These are phyloP conservation scores for Catagonus wagneri DNA, from an alignment of 2,113 vertebrate species.

Conservation along the genomic window DNA sequence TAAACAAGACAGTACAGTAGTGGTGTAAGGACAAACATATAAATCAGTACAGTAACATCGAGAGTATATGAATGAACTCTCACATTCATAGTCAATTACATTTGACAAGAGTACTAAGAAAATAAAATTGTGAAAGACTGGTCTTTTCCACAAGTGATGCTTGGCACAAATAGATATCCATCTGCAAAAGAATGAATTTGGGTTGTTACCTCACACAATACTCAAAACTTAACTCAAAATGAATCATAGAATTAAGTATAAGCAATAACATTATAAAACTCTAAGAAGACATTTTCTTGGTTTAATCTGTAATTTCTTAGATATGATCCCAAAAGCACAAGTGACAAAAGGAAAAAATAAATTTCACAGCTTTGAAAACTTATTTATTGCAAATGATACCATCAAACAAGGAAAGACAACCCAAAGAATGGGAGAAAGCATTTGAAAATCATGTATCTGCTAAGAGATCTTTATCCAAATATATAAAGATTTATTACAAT, in stretches of 20 bases:
- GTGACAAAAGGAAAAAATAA: neutral
- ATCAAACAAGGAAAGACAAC: neutral
- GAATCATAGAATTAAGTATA: neutral
- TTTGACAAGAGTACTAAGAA: neutral
- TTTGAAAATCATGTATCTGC: constrained; percentile 22
- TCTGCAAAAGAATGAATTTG: neutral
- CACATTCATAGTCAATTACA: neutral
- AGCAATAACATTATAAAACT: neutral
- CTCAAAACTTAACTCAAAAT: neutral
- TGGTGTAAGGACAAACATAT: neutral
- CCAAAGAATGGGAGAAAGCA: neutral
- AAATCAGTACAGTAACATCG: neutral
- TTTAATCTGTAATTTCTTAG: neutral
- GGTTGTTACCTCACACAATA: neutral
- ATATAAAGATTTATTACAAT: neutral
- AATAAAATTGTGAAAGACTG: neutral
- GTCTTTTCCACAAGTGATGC: neutral
- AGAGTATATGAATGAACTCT: neutral
- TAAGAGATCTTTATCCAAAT: neutral
- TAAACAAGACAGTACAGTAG: neutral
- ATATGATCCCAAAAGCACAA: neutral
- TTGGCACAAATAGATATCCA: neutral
- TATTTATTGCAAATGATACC: constrained; percentile 6
- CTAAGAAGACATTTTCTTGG: neutral
- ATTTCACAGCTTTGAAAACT: neutral